phyloP scores from a whole-genome alignment of 2,888 invertebrate species.

The Halocaridina rubra region DNA sequence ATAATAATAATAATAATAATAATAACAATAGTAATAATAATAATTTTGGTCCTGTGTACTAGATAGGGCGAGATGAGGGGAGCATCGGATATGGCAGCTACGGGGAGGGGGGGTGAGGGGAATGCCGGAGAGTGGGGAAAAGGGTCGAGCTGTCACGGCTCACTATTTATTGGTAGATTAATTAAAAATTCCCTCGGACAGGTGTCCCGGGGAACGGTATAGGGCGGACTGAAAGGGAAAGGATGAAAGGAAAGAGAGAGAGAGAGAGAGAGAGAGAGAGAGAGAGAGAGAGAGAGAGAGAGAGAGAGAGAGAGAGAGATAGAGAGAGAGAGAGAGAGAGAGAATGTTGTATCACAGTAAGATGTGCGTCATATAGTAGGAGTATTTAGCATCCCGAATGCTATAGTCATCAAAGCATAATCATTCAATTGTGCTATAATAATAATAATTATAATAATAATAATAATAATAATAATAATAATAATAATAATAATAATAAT shows the following conservation, averaged over 20 bases:
- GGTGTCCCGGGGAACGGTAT: slow-evolving; percentile 32
- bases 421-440: too few relatives aligned
- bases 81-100: background rate
- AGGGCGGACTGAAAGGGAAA: background rate
- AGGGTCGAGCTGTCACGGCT: background rate
- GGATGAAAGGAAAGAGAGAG: background rate
- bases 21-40: too few relatives aligned
- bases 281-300: background rate
- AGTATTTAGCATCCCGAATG: too few relatives aligned
- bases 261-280: background rate
- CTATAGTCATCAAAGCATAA: too few relatives aligned
- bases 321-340: background rate
- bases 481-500: too few relatives aligned
- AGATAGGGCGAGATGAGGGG: background rate
- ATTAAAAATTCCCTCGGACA: slow-evolving; percentile 44
- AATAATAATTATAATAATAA: too few relatives aligned
- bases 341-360: too few relatives aligned
- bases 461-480: too few relatives aligned
- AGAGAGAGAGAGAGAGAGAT: background rate
- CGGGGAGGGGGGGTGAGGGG: background rate
- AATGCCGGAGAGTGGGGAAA: background rate
- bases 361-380: too few relatives aligned
- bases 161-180: slow-evolving; percentile 38
- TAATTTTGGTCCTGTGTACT: too few relatives aligned
- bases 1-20: too few relatives aligned